phyloP scores from a whole-genome alignment of 2,797 vertebrate species.

The Gymnothorax javanicus region DNA sequence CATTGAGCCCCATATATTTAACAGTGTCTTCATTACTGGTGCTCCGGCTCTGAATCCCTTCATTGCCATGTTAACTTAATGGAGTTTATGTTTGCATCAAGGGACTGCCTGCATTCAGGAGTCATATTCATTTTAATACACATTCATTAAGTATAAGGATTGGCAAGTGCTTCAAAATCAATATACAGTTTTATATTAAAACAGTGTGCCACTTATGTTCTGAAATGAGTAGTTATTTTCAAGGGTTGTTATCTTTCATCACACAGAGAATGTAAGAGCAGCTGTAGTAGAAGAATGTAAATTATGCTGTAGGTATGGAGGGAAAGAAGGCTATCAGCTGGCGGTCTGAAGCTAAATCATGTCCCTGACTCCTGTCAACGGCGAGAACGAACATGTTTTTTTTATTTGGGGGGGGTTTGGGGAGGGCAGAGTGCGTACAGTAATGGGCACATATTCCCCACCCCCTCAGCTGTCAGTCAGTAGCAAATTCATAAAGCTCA shows the following conservation, averaged over 20 bases:
- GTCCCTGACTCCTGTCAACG: background rate
- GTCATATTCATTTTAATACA: background rate
- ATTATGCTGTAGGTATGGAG: no score
- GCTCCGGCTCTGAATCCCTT: background rate
- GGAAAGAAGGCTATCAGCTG: no score
- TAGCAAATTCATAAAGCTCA: background rate
- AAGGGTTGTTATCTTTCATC: no score
- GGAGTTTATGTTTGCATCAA: background rate
- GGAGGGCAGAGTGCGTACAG: background rate
- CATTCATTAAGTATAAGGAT: background rate
- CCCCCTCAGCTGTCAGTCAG: background rate
- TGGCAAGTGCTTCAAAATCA: no score
- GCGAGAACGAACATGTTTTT: no score
- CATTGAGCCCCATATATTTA: background rate
- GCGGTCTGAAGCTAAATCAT: background rate
- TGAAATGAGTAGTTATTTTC: background rate
- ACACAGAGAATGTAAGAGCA: no score
- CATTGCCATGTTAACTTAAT: background rate
- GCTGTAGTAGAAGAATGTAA: no score
- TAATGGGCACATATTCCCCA: background rate
- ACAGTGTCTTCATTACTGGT: background rate
- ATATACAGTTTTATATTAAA: no score
- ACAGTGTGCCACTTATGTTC: no score
- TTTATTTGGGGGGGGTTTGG: no score
- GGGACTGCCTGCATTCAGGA: background rate